These are phyloP conservation scores for Maniola hyperantus DNA, from an alignment of 2,888 invertebrate species.

Conservation along the genomic window DNA sequence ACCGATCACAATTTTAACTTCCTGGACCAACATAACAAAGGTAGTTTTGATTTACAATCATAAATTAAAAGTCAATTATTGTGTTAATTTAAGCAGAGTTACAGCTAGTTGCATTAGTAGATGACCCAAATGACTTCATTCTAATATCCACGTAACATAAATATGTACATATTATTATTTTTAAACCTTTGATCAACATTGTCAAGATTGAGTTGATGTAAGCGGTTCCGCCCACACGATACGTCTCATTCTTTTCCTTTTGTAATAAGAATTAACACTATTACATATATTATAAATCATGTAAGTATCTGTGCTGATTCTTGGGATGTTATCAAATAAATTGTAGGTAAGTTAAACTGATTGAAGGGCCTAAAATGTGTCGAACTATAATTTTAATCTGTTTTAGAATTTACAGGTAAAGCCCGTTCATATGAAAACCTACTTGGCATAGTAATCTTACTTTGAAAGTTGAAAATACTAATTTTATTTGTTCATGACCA, in stretches of 20 bases:
- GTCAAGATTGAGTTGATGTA: neutral
- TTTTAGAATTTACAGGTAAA: too few relatives aligned
- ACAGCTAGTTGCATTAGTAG: neutral
- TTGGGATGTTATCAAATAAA: too few relatives aligned
- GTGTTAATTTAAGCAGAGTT: too few relatives aligned
- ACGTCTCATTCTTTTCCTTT: neutral
- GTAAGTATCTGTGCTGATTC: neutral
- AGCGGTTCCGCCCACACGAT: neutral
- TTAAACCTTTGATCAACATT: neutral
- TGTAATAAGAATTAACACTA: conserved; percentile 13
- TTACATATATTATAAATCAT: neutral
- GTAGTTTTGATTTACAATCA: neutral
- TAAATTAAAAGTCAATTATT: too few relatives aligned
- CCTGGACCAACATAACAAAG: neutral
- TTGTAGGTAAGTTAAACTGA: too few relatives aligned
- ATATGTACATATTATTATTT: neutral
- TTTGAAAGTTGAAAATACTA: too few relatives aligned
- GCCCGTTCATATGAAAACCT: too few relatives aligned
- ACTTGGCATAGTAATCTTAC: too few relatives aligned
- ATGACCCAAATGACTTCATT: conserved; percentile 9
- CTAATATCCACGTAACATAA: neutral
- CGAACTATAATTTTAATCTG: too few relatives aligned
- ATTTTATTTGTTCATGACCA: too few relatives aligned
- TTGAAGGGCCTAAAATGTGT: too few relatives aligned
- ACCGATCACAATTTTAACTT: neutral